Base-by-base conservation (phyloP, 1,140 invertebrate genomes). In the Bathynomus jamesi region DNA sequence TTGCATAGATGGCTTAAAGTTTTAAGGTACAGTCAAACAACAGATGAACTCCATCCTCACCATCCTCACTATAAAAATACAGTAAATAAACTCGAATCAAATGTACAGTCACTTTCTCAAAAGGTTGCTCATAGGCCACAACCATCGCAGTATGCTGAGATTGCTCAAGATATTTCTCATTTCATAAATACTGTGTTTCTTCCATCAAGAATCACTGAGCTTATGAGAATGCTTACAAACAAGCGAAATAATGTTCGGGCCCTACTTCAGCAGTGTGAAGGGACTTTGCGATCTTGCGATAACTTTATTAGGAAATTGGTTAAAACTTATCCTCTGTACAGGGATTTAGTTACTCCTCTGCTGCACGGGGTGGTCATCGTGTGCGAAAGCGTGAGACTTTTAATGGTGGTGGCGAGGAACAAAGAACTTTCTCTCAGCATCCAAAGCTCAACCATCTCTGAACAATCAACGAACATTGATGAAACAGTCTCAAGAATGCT, bases 121-220 rank as follows among this genome's bases (percentile, higher is more conserved):
- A 65, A 77, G 28, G 77, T 85, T 40, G 87, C 88, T 3, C 78
- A 86, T 25, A 83, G 89, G 62, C 86, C 88, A 3, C 76, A 83
- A 7, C 80, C 83, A n/a, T 81, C 84, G 32, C 65, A 83, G 0
- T 90, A 88, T 72, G 78, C 81, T 3, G 76, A 78, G 7, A 71
- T 90, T 0, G 82, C 72, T 70, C 25, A 82, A 78, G 78, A 82
- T 76, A 71, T 80, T 40, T 25, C 62, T 27, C 78, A 80, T 61
- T 81, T 80, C 69, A n/a, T 69, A 11, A 67, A 67, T 3, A 74
- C 71, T 25, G 77, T 72, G 3, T 75, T 75, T 62, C 62, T 53
- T 24, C 74, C 65, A 27, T 7, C 71, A 5, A 32, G 29, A 25
- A 29, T 72, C 13, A 30, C 10, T 27, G 67, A 69, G 13, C 60